Base-by-base conservation (phyloP, 1,140 invertebrate genomes). In the Polypedilum vanderplanki region DNA sequence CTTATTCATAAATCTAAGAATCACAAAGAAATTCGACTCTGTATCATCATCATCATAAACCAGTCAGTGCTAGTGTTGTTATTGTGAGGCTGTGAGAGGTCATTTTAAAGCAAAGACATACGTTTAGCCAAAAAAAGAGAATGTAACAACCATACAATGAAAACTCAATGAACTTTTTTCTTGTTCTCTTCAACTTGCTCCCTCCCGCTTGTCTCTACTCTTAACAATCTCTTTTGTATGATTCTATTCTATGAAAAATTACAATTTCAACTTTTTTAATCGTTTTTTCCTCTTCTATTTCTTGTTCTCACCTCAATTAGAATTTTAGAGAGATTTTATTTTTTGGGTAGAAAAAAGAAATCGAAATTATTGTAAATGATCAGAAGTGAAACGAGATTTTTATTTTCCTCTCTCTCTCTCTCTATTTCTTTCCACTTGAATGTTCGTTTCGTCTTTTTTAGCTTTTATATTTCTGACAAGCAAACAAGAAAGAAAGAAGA, bases 281-380 rank as follows among this genome's bases (percentile, higher is more conserved):
- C n/a, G 46, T 57, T 57, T 57, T 57, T n/a, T 57, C n/a, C n/a
- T 15, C n/a, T 15, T 57, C 12, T 57, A n/a, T 57, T 57, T 57
- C 46, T 57, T 15, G 46, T 57, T 57, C 46, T 57, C 46, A 57
- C 46, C 46, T 57, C 46, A 57, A 57, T 57, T 57, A 57, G 24
- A 33, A 33, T 33, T 33, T 33, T 33, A 33, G 4, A 57, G 1
- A 12, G n/a, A 15, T 46, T 46, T 57, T 15, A 33, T 57, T 57
- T 46, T 57, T 15, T 57, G 46, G 46, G 46, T 57, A 57, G 46
- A 57, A 57, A 57, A 57, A 57, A 57, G 12, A 57, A 57, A 57
- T 57, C 46, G 46, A 57, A 57, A 57, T 57, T 57, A 57, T 57
- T 57, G 46, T 57, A 57, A 57, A 57, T n/a, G 46, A 57, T 57